These are phyloP conservation scores for Ascaphus truei DNA, from an alignment of 2,113 vertebrate genomes.

Conservation along the genomic window DNA sequence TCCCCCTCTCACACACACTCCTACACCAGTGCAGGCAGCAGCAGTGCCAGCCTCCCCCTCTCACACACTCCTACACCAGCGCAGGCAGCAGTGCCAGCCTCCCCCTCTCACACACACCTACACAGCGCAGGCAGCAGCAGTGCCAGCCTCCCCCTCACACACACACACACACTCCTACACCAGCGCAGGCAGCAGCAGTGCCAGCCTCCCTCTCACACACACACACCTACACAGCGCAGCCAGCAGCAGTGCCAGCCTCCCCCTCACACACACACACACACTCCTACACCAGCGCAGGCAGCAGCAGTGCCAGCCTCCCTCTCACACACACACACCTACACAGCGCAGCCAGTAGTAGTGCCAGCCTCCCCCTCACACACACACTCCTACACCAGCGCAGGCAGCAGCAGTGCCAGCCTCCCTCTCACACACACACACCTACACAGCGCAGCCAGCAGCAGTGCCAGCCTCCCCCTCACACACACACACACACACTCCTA, in stretches of 20 bases:
- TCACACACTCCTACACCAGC: too few species aligned
- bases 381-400: too few species aligned
- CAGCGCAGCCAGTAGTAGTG: neutral
- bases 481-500: too few species aligned
- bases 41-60: neutral
- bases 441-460: too few species aligned
- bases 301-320: neutral
- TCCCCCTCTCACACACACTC: slow-evolving; percentile 1
- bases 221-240: neutral
- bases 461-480: too few species aligned
- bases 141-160: slow-evolving; percentile 6
- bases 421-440: too few species aligned
- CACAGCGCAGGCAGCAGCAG: neutral
- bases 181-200: neutral
- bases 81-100: slow-evolving; percentile 21
- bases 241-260: neutral
- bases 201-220: slow-evolving; percentile 29
- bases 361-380: neutral
- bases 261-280: too few species aligned
- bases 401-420: too few species aligned
- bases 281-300: neutral
- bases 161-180: too few species aligned
- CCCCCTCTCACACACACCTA: slow-evolving; percentile 11
- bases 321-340: neutral
- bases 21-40: neutral